Base-by-base conservation (phyloP, 53 echinoderm and acorn worm genomes). In the Echinarachnius parma region DNA sequence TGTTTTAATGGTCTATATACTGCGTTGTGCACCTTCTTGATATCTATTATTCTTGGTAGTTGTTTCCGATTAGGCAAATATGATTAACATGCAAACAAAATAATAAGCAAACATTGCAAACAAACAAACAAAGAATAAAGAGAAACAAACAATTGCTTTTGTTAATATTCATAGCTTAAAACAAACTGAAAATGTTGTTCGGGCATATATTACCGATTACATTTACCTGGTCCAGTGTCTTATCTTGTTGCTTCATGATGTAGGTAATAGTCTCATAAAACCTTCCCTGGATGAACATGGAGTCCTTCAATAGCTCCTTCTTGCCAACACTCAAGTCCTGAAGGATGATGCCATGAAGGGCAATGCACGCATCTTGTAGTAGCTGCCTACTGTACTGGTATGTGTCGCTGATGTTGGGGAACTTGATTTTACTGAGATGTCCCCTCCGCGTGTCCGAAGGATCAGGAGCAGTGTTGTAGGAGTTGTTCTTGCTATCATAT, bases 241-340 rank as follows among this genome's bases (percentile, higher is more conserved):
- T 93, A 34, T 86, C 89, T 33, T 93, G 93, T 9, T 89, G 80
- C 11, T 83, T 76, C 53, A 93, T 64, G 74, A 93, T 77, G 75
- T 93, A 93, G 0, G 93, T 89, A 42, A 86, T 57, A 5, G 89
- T 93, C 56, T 93, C 93, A 39, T 93, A 93, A 47, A 93, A 71
- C 11, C 93, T 76, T 20, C 89, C 86, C 55, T 93, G 93, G 28
- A 93, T 63, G 61, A 93, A 93, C 48, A 80, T 67, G 28, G 89
- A 71, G 36, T 93, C 93, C 60, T 93, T 93, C 4, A 93, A 66
- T 3, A 93, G 80, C 58, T 93, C 93, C 31, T 75, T 79, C 54
- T 93, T 93, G 44, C 93, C 93, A 24, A 93, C 78, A 37, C 84
- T 86, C 24, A 93, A 83, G 61, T 93, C 93, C 64, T 93, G 93